A percentile compares a stretch with the other conserved stretches of the same genome.
Conservation (phyloP, 2,888 invertebrate species). For the Opisthograptis luteolata region DNA sequence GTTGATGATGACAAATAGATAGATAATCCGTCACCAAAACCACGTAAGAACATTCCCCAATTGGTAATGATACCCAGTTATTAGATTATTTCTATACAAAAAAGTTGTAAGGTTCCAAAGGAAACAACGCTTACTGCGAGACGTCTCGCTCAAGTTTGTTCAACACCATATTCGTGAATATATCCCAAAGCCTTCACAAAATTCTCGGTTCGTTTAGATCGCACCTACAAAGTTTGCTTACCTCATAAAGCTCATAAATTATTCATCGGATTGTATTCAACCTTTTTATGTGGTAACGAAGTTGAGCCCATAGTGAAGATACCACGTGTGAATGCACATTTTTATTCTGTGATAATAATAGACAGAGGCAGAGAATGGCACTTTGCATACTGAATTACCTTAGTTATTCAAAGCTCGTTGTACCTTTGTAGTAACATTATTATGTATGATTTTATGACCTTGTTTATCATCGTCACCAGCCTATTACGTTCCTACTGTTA, state of each 20-base stretch:
- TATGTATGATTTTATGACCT: too few relatives aligned
- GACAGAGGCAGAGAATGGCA: not conserved
- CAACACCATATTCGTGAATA: not conserved
- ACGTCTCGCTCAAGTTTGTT: not conserved
- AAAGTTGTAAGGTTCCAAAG: not conserved
- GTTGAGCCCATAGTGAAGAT: constrained; percentile 37
- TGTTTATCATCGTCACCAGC: too few relatives aligned
- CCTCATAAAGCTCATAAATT: constrained; percentile 62
- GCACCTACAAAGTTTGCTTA: constrained; percentile 53
- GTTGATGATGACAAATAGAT: too few relatives aligned
- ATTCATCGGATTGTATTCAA: constrained; percentile 60
- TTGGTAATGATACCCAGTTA: not conserved
- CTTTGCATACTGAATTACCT: not conserved
- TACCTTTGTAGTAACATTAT: too few relatives aligned
- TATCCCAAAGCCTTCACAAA: constrained; percentile 33
- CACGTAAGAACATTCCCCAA: too few relatives aligned
- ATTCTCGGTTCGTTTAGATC: constrained; percentile 67
- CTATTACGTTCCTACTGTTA: too few relatives aligned
- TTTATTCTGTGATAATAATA: not conserved
- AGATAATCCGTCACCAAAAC: too few relatives aligned
- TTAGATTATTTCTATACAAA: too few relatives aligned
- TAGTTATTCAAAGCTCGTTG: not conserved
- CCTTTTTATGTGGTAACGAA: constrained; percentile 56
- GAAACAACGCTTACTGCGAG: not conserved
- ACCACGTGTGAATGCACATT: constrained; percentile 2